Percentiles rank a stretch among this genome's conserved stretches.
phyloP scores from a whole-genome alignment of 2,113 vertebrate genomes.

The Geococcyx californianus region DNA sequence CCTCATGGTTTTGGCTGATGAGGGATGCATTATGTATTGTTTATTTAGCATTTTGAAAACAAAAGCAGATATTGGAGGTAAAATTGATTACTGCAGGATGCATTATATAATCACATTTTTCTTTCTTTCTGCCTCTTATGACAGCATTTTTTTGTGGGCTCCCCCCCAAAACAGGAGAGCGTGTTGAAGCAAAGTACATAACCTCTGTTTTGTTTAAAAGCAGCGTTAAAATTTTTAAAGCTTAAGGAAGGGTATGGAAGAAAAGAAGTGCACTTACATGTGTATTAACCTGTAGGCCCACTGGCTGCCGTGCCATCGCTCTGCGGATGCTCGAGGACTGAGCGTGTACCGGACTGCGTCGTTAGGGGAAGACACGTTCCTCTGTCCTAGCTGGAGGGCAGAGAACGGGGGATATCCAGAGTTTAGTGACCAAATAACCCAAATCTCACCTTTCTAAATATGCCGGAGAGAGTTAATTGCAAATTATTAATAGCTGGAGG shows the following conservation, averaged over 20 bases:
- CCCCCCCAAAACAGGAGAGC: not conserved
- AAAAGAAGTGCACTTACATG: not conserved
- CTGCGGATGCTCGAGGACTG: not conserved
- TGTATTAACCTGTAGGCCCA: not conserved
- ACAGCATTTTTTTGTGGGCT: not conserved
- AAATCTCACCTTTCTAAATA: not conserved
- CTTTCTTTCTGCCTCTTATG: constrained; percentile 32
- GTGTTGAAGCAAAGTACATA: not conserved
- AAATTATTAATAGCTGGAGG: not conserved
- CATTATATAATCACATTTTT: constrained; percentile 74
- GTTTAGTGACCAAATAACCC: not conserved
- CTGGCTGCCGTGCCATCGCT: not conserved
- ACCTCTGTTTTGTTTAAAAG: not conserved
- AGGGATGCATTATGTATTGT: constrained; percentile 85
- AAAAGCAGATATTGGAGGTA: constrained; percentile 82
- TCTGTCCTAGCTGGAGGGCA: constrained; percentile 6
- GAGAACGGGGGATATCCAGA: not conserved
- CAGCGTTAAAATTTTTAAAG: not conserved
- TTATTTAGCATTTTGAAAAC: constrained; percentile 86
- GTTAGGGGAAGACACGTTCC: not conserved
- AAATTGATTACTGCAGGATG: constrained; percentile 80
- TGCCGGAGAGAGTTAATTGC: not conserved
- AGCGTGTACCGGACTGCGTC: not conserved
- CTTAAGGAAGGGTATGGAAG: not conserved
- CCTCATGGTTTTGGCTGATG: constrained; percentile 83